Evolutionary conservation across 1,140 invertebrate species (phyloP).

Genomic region (Penaeus chinensis): DNA sequence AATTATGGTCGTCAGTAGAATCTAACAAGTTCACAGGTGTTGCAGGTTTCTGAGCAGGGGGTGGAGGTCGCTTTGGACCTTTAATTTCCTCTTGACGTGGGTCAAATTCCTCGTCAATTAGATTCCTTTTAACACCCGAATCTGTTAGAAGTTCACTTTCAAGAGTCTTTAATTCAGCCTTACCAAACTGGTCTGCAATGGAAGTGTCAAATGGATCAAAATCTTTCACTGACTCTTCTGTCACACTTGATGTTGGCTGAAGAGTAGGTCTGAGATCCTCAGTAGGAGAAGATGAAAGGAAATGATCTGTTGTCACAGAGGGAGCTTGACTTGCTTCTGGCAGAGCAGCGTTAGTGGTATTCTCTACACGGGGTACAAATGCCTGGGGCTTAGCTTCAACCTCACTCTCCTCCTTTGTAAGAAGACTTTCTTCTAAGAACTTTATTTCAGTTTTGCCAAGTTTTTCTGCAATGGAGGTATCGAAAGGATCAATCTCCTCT

Average conservation of each 20-base stretch:
- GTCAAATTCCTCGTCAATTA: conserved; percentile 64
- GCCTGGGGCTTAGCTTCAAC: background rate
- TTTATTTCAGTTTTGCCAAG: conserved; percentile 62
- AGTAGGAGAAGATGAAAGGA: conserved; percentile 76
- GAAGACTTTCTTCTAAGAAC: conserved; percentile 57
- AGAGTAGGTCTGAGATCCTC: conserved; percentile 67
- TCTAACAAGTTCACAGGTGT: conserved; percentile 54
- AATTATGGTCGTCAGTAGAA: conserved; percentile 38
- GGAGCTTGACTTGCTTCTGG: conserved; percentile 29
- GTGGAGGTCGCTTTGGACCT: conserved; percentile 43
- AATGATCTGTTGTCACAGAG: conserved; percentile 25
- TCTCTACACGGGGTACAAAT: background rate
- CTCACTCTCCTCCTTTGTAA: conserved; percentile 15
- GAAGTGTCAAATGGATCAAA: conserved; percentile 87
- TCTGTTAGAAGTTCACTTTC: conserved; percentile 46
- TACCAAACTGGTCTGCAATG: conserved; percentile 77
- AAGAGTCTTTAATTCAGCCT: conserved; percentile 74
- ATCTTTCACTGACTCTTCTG: conserved; percentile 67
- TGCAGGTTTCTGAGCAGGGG: conserved; percentile 29
- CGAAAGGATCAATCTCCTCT: conserved; percentile 72
- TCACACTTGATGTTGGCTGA: conserved; percentile 27
- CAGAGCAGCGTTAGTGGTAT: background rate
- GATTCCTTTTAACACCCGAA: conserved; percentile 51
- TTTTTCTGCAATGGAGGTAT: conserved; percentile 64
- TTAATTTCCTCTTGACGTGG: conserved; percentile 56